Conservation (phyloP, 2,113 vertebrate species). For the Halcyon malimbica region DNA sequence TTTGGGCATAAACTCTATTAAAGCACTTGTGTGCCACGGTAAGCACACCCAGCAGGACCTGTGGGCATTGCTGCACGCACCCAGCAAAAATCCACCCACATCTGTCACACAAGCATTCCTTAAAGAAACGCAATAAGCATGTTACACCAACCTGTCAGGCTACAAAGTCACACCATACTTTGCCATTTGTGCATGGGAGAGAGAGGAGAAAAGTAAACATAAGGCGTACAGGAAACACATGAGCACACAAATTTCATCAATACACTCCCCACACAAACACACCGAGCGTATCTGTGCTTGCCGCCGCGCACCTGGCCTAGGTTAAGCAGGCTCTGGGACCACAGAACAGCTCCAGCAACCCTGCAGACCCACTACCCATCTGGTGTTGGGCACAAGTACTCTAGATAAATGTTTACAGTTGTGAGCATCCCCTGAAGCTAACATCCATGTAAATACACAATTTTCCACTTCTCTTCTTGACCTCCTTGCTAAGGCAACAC, state of each 20-base stretch:
- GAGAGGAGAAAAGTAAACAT: conserved; percentile 1
- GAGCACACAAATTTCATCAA: neutral
- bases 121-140: neutral
- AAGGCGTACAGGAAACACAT: neutral
- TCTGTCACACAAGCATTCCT: neutral
- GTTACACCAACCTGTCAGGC: neutral
- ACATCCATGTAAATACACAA: neutral
- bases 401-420: neutral
- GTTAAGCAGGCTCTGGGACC: neutral
- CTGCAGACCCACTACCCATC: neutral
- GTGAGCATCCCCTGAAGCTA: neutral
- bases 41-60: neutral
- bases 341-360: neutral
- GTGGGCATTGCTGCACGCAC: rapidly evolving
- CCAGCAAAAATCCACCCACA: neutral
- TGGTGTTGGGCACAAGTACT: neutral
- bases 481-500: neutral
- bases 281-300: rapidly evolving
- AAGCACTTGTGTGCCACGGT: rapidly evolving
- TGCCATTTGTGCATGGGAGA: neutral
- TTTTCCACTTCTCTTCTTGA: neutral
- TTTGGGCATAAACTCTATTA: neutral
- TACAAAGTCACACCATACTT: neutral
- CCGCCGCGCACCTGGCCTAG: rapidly evolving
- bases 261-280: neutral